Evolutionary conservation across 2,888 invertebrate genomes (phyloP).

Genomic region (Agapostemon virescens): DNA sequence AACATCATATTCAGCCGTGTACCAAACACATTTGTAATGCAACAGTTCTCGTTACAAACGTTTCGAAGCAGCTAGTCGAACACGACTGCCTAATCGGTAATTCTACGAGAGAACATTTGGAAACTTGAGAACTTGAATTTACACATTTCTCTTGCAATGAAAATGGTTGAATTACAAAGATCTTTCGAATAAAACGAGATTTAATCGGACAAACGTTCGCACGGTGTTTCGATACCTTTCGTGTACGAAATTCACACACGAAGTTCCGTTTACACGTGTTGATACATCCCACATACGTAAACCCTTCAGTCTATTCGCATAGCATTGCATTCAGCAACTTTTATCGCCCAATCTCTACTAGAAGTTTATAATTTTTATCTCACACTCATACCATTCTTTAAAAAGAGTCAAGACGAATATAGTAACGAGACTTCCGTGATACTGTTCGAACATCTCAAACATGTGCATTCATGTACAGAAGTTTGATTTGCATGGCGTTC

Average conservation of each 20-base stretch:
- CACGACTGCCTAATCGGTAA: not conserved
- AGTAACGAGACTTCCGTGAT: constrained; percentile 6
- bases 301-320: constrained; percentile 55
- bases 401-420: constrained; percentile 62
- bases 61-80: not conserved
- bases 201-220: not conserved
- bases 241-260: not conserved
- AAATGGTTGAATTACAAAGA: not conserved
- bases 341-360: constrained; percentile 60
- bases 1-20: not conserved
- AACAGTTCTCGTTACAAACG: not conserved
- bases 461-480: not conserved
- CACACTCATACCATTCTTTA: constrained; percentile 60
- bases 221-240: not conserved
- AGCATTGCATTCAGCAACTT: constrained; percentile 55
- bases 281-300: not conserved
- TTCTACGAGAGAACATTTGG: not conserved
- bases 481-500: not conserved
- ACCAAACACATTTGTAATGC: not conserved
- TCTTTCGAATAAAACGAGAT: not conserved
- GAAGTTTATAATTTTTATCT: constrained; percentile 54
- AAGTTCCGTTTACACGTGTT: not conserved
- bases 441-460: not conserved
- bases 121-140: not conserved
- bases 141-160: too few species aligned